These are phyloP conservation scores for Charaxes varanes DNA, from an alignment of 1,140 invertebrate species.

Conservation along the genomic window DNA sequence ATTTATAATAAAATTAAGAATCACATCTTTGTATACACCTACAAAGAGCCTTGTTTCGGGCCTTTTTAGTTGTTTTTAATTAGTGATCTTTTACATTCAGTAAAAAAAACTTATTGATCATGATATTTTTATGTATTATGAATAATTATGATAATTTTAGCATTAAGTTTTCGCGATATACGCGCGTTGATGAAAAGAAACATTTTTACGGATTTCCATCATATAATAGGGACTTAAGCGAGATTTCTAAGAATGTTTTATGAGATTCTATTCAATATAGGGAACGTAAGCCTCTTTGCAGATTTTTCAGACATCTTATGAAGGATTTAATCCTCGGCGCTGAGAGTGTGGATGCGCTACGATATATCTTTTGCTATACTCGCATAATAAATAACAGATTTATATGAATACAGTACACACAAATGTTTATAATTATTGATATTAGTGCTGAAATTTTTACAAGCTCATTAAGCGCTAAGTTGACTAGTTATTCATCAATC, in stretches of 20 bases:
- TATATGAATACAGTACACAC: neutral
- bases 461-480: too few relatives aligned
- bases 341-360: slow-evolving; percentile 29
- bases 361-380: slow-evolving; percentile 35
- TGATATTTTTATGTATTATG: too few relatives aligned
- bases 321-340: slow-evolving; percentile 43
- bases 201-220: slow-evolving; percentile 24
- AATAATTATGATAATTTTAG: too few relatives aligned
- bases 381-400: too few relatives aligned
- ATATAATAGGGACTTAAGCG: slow-evolving; percentile 33
- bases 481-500: too few relatives aligned
- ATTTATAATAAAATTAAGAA: too few relatives aligned
- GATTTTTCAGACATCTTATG: slow-evolving; percentile 50
- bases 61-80: too few relatives aligned
- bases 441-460: too few relatives aligned
- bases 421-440: neutral
- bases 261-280: slow-evolving; percentile 44
- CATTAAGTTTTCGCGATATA: slow-evolving; percentile 5
- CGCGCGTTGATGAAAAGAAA: slow-evolving; percentile 7
- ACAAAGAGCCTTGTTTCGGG: too few relatives aligned
- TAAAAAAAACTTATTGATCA: too few relatives aligned
- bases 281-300: slow-evolving; percentile 51
- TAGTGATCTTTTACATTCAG: too few relatives aligned
- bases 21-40: too few relatives aligned
- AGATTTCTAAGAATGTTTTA: slow-evolving; percentile 48